phyloP scores from a whole-genome alignment of 2,797 vertebrate genomes.

The Artibeus jamaicensis region DNA sequence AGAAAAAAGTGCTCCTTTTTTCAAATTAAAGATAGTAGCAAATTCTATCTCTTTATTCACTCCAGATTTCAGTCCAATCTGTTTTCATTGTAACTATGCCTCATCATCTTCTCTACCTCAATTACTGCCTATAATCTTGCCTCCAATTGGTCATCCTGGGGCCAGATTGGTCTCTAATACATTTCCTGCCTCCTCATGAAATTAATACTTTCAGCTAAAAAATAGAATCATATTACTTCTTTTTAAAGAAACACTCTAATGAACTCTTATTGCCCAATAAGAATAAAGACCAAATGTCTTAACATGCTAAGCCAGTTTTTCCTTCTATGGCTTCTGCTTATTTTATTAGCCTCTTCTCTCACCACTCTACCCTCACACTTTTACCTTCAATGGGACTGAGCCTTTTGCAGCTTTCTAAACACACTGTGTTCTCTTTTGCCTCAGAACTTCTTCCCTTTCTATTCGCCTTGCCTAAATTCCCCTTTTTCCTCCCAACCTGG shows the following conservation, averaged over 20 bases:
- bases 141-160: neutral
- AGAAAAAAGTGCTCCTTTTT: neutral
- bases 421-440: neutral
- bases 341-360: neutral
- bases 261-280: neutral
- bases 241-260: neutral
- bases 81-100: neutral
- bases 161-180: neutral
- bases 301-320: neutral
- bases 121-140: neutral
- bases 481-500: neutral
- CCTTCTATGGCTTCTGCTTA: neutral
- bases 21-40: neutral
- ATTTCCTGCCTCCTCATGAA: neutral
- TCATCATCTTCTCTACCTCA: neutral
- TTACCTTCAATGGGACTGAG: neutral
- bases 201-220: neutral
- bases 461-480: neutral
- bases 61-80: neutral
- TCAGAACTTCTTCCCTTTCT: neutral
- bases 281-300: neutral
- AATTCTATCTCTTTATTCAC: neutral
- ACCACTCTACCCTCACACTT: neutral
- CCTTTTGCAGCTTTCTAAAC: neutral
- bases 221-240: neutral